Base-by-base conservation (phyloP, 2,113 vertebrate species). In the Alligator mississippiensis region DNA sequence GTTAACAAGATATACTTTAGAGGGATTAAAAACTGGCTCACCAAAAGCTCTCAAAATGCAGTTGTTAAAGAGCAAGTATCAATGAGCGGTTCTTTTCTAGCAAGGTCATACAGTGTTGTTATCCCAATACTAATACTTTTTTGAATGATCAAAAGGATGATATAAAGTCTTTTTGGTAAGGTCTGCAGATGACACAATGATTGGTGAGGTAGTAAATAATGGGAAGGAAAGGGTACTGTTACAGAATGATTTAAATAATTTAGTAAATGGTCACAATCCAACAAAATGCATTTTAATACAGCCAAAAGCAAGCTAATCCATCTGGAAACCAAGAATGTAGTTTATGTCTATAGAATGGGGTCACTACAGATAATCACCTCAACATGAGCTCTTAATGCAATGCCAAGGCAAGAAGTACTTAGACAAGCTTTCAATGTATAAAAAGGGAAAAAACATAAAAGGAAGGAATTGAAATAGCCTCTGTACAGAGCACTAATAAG, bases 201-300 rank as follows among this genome's bases (percentile, higher is more conserved):
- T 59, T 91, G 87, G 87, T 83, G 90, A 77, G 59, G 68, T 10
- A 93, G 82, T 87, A 94, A 92, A 90, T 84, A 88, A 90, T 94
- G 68, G 47, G 47, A 47, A 90, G 82, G 70, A 87, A 80, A 22
- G 30, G 94, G 90, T 94, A 76, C 87, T 87, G 95, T 89, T 92
- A 80, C 80, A 85, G 63, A 47, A 47, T 76, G 84, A 89, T 89
- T 93, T 85, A 72, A 72, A 72, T 38, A 19, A 83, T 95, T 94
- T 89, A 77, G 54, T 94, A 90, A 94, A 94, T 89, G 75, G 94
- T 94, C 60, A 11, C 75, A 89, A 88, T 85, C 80, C 94, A 92
- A 60, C 30, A 90, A 89, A 94, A 96, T 90, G 81, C 11, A 74
- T 94, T 93, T 95, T 81, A 30, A 64, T 77, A 30, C 25, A 89